These are phyloP conservation scores for Macropis europaea DNA, from an alignment of 2,888 invertebrate genomes.

Conservation along the genomic window DNA sequence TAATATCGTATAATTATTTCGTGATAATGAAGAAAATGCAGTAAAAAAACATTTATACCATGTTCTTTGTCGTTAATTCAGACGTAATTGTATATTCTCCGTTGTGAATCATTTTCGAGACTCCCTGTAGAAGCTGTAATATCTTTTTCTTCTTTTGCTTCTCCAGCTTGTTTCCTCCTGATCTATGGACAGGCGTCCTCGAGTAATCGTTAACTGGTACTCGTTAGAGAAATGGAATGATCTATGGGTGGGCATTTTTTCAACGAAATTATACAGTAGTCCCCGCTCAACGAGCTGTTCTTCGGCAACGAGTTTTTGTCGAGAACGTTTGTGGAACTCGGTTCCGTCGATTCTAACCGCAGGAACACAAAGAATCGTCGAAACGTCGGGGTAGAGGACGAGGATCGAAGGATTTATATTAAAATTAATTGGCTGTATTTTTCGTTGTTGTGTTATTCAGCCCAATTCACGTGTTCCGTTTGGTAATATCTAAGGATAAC, in stretches of 20 bases:
- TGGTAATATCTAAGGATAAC: no score
- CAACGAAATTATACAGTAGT: slow-evolving; percentile 35
- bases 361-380: not conserved
- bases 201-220: slow-evolving; percentile 20
- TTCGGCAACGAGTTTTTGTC: slow-evolving; percentile 30
- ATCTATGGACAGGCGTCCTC: slow-evolving; percentile 25
- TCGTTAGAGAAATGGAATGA: slow-evolving; percentile 38
- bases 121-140: not conserved
- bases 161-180: slow-evolving; percentile 9
- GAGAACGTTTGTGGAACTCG: not conserved
- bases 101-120: not conserved
- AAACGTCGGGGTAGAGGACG: not conserved
- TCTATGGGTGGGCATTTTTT: slow-evolving; percentile 35
- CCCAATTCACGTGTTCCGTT: no score
- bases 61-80: not conserved
- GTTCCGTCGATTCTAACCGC: slow-evolving; percentile 15
- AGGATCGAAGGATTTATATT: not conserved
- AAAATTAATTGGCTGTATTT: not conserved
- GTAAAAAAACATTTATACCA: no score
- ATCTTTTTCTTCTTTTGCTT: not conserved
- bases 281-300: slow-evolving; percentile 10
- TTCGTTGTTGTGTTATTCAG: not conserved
- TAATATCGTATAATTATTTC: no score
- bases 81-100: not conserved
- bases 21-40: no score